phyloP scores from a whole-genome alignment of 2,888 invertebrate genomes.

The Gerris lacustris region DNA sequence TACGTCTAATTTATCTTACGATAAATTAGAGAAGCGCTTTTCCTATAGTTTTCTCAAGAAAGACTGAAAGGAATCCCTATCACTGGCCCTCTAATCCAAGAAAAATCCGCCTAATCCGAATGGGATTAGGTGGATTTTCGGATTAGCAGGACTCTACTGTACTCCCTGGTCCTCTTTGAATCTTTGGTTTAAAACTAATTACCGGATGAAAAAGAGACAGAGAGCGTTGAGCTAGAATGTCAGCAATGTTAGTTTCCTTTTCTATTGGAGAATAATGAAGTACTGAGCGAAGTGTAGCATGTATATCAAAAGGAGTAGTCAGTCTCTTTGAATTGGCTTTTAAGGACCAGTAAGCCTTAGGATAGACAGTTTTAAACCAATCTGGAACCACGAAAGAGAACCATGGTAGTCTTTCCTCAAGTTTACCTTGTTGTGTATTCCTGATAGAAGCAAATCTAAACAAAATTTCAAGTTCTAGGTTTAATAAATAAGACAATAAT shows the following conservation, averaged over 20 bases:
- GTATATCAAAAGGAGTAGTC: conserved; percentile 79
- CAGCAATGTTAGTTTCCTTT: conserved; percentile 38
- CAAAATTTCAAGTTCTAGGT: neutral
- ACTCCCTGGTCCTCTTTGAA: no score
- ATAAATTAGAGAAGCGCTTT: no score
- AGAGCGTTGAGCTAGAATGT: conserved; percentile 41
- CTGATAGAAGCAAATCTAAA: conserved; percentile 65
- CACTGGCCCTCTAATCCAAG: no score
- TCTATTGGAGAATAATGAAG: conserved; percentile 41
- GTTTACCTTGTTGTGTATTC: conserved; percentile 77
- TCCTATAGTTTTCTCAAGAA: no score
- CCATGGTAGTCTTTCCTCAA: conserved; percentile 81
- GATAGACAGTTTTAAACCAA: conserved; percentile 50
- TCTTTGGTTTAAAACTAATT: conserved; percentile 15
- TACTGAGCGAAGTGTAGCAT: conserved; percentile 62
- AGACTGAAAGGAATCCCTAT: no score
- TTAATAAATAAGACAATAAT: no score
- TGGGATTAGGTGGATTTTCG: no score
- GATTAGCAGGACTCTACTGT: no score
- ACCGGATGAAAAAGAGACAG: conserved; percentile 52
- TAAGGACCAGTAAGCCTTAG: conserved; percentile 48
- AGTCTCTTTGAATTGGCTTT: conserved; percentile 53
- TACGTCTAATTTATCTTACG: no score
- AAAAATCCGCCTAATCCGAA: no score
- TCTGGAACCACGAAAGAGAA: conserved; percentile 67